A percentile compares a stretch with the other conserved stretches of the same genome.
Evolutionary conservation across 2,888 invertebrate species (phyloP).

Genomic region (Chrysolina oricalcia): DNA sequence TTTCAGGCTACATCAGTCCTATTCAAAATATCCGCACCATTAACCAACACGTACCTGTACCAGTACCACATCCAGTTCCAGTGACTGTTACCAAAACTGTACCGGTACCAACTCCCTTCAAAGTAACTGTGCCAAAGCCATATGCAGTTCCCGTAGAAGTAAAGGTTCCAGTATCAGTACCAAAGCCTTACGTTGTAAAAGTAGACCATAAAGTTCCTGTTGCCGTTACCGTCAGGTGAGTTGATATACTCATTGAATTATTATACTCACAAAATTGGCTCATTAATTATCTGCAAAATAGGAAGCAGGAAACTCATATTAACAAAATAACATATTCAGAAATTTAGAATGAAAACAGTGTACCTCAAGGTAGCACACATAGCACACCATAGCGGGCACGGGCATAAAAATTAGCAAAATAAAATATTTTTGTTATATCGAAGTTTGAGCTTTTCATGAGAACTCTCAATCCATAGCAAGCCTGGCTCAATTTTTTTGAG

Average conservation of each 20-base stretch:
- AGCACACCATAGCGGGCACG: too few species aligned
- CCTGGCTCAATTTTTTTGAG: too few species aligned
- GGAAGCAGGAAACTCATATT: too few species aligned
- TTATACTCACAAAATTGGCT: too few species aligned
- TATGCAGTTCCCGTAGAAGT: constrained; percentile 57
- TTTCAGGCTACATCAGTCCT: not conserved
- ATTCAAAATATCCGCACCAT: constrained; percentile 29
- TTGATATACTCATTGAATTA: not conserved
- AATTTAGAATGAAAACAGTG: too few species aligned
- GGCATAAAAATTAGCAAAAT: too few species aligned
- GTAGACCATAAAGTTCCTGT: constrained; percentile 60
- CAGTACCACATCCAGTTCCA: constrained; percentile 53
- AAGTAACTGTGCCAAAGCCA: constrained; percentile 57
- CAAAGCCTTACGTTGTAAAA: constrained; percentile 59
- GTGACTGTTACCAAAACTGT: constrained; percentile 49
- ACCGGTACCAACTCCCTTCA: constrained; percentile 57
- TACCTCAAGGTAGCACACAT: too few species aligned
- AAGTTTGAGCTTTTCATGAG: too few species aligned
- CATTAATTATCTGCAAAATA: too few species aligned
- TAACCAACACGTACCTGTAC: constrained; percentile 47
- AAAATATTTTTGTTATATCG: too few species aligned
- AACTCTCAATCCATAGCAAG: too few species aligned
- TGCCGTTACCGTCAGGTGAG: constrained; percentile 48
- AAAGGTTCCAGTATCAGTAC: constrained; percentile 61
- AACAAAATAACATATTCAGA: too few species aligned